Conservation (phyloP, 1,140 invertebrate genomes). For the Lamellibrachia luymesi region DNA sequence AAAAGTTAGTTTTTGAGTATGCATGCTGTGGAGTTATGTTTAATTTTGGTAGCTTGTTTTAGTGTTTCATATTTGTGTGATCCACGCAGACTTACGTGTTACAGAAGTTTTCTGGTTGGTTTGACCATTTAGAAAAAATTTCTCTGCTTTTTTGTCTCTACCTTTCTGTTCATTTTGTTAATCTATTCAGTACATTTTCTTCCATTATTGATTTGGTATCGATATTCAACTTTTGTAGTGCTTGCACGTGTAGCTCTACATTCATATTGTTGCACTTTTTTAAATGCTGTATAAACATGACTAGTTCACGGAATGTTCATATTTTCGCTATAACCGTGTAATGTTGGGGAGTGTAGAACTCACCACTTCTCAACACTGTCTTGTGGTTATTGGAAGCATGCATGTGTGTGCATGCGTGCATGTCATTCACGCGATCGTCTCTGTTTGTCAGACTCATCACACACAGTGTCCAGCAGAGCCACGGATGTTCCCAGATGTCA, state of each 20-base stretch:
- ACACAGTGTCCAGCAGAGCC: slow-evolving; percentile 55
- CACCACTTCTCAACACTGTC: background rate
- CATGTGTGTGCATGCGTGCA: background rate
- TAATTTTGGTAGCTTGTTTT: background rate
- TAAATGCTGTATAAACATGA: background rate
- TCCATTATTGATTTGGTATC: background rate
- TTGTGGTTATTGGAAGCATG: background rate
- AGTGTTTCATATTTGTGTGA: background rate
- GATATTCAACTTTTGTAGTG: background rate
- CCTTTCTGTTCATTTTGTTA: background rate
- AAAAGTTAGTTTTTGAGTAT: background rate
- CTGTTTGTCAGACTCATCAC: slow-evolving; percentile 51
- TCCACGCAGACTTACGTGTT: background rate
- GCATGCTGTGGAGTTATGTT: background rate
- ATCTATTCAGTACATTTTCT: background rate
- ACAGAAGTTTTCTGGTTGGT: background rate
- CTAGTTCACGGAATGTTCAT: too few species aligned
- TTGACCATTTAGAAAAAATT: background rate
- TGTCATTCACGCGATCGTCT: background rate
- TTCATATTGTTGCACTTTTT: background rate
- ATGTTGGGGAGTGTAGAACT: background rate
- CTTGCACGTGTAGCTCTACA: background rate
- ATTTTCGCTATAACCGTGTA: background rate
- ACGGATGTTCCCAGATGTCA: slow-evolving; percentile 49
- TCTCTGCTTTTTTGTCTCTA: background rate